Conservation (phyloP, 1,140 invertebrate genomes). For the Semibalanus balanoides region DNA sequence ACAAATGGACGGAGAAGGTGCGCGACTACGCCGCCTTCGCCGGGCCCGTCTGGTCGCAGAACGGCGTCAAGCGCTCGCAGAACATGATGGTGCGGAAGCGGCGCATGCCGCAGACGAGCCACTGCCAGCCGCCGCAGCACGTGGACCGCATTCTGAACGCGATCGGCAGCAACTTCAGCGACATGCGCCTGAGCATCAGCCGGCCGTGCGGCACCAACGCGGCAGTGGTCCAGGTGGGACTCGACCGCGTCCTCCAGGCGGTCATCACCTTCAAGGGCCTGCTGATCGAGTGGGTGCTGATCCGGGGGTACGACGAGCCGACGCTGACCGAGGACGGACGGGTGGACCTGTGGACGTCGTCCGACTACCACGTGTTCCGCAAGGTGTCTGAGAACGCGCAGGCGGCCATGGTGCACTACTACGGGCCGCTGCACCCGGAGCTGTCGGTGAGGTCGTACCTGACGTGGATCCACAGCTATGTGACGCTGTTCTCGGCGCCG, state of each 20-base stretch:
- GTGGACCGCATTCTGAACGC: background rate
- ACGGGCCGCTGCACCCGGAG: background rate
- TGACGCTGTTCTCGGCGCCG: background rate
- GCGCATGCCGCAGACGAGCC: background rate
- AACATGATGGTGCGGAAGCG: background rate
- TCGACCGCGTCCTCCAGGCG: background rate
- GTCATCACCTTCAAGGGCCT: background rate
- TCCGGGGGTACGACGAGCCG: background rate
- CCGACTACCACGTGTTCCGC: background rate
- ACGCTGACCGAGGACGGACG: background rate
- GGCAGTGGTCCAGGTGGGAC: background rate
- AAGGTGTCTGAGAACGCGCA: background rate
- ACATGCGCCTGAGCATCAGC: background rate
- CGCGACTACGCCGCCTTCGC: background rate
- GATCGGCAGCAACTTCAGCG: background rate
- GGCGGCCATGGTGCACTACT: slow-evolving; percentile 1
- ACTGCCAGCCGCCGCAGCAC: background rate
- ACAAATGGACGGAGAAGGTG: background rate
- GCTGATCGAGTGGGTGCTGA: background rate
- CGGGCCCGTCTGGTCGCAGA: background rate
- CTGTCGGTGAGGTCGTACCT: background rate
- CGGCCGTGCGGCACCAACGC: background rate
- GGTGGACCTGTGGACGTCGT: background rate
- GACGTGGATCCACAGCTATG: background rate
- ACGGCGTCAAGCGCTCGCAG: background rate